Evolutionary conservation across 2,113 vertebrate genomes (phyloP).

Genomic region (Cephalopholis sonnerati): DNA sequence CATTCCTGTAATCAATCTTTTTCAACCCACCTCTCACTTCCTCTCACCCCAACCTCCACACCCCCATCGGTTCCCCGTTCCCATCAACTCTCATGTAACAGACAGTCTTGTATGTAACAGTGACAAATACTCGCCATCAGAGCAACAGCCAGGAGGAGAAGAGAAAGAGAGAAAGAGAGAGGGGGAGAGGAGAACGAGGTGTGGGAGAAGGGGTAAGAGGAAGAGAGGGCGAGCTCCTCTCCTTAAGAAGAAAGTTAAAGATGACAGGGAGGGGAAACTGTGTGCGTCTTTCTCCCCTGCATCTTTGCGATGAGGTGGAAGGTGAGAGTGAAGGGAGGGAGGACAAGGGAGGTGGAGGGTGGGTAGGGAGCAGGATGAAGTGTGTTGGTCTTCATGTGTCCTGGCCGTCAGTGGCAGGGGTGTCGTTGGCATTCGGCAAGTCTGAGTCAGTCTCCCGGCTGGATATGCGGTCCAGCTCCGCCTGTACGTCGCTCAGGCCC

Average conservation of each 20-base stretch:
- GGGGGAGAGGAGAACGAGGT: slow-evolving; percentile 18
- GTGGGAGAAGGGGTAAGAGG: slow-evolving; percentile 21
- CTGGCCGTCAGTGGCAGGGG: slow-evolving; percentile 92
- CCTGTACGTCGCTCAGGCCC: slow-evolving; percentile 96
- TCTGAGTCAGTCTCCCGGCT: slow-evolving; percentile 89
- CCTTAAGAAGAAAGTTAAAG: slow-evolving; percentile 47
- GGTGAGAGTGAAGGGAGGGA: slow-evolving; percentile 5
- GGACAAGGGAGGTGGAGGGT: slow-evolving; percentile 71
- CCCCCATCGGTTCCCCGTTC: slow-evolving; percentile 29
- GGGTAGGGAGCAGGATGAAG: slow-evolving; percentile 66
- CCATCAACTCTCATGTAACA: slow-evolving; percentile 59
- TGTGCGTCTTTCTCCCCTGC: slow-evolving; percentile 28
- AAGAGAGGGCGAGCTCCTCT: slow-evolving; percentile 48
- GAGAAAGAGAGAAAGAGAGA: background rate
- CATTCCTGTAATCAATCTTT: slow-evolving; percentile 45
- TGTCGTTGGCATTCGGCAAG: slow-evolving; percentile 88
- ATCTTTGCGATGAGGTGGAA: slow-evolving; percentile 58
- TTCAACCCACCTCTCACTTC: slow-evolving; percentile 24
- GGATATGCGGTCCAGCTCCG: slow-evolving; percentile 97
- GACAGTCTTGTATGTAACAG: slow-evolving; percentile 68
- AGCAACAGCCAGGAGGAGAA: slow-evolving; percentile 61
- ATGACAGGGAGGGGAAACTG: slow-evolving; percentile 2
- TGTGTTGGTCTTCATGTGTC: slow-evolving; percentile 90
- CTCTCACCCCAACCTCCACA: slow-evolving; percentile 24
- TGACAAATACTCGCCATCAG: slow-evolving; percentile 66